Evolutionary conservation across 2,113 vertebrate species (phyloP).

Genomic region (Muscicapa adusta): DNA sequence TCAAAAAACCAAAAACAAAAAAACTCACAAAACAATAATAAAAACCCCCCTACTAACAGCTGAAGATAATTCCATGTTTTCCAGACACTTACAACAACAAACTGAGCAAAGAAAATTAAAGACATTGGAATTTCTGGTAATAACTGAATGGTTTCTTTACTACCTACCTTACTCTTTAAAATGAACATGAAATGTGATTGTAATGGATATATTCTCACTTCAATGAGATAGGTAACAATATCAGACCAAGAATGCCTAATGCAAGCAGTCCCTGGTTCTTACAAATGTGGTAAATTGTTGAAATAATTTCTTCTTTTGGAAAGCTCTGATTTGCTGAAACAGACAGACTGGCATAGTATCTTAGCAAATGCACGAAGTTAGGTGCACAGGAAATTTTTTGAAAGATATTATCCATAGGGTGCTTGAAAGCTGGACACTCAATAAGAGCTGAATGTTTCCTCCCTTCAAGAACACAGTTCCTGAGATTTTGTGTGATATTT

Average conservation of each 20-base stretch:
- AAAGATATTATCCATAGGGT: accelerated
- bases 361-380: background rate
- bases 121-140: background rate
- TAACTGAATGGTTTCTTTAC: background rate
- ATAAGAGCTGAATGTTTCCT: background rate
- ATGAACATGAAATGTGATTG: slow-evolving; percentile 20
- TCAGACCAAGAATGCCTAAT: background rate
- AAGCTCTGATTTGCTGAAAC: background rate
- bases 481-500: background rate
- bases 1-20: background rate
- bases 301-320: background rate
- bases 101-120: slow-evolving; percentile 33
- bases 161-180: background rate
- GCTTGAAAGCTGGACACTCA: background rate
- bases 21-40: background rate
- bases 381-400: background rate
- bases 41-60: background rate
- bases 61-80: slow-evolving; percentile 8
- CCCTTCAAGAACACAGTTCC: accelerated
- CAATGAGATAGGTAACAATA: background rate
- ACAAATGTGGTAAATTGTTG: background rate
- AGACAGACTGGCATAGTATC: background rate
- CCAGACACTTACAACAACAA: background rate
- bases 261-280: background rate
- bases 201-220: slow-evolving; percentile 13